Evolutionary conservation across 64 coral and sea anemone species (phyloP).

Genomic region (Dendrophyllia cribrosa): DNA sequence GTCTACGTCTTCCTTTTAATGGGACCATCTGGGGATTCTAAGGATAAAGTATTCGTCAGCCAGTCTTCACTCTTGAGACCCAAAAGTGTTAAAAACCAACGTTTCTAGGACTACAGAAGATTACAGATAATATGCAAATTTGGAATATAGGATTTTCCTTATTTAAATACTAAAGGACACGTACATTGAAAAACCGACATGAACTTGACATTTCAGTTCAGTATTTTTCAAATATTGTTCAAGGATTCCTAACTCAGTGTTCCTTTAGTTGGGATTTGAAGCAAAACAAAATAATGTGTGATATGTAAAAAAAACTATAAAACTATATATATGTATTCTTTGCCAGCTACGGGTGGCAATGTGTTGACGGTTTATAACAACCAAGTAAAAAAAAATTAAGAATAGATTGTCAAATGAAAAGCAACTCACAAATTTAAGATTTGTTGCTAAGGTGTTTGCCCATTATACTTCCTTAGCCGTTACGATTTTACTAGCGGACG

Average conservation of each 20-base stretch:
- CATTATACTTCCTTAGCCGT: no score
- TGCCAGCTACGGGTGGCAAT: not conserved
- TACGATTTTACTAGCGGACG: no score
- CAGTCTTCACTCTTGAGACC: not conserved
- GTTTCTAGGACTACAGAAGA: not conserved
- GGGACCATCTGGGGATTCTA: not conserved
- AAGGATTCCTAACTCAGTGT: no score
- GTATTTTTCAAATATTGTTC: no score
- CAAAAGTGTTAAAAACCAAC: not conserved
- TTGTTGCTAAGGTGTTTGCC: no score
- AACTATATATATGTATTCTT: not conserved
- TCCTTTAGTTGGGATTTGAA: not conserved
- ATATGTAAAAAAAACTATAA: not conserved
- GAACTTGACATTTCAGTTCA: not conserved
- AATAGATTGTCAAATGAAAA: not conserved
- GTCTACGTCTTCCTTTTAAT: no score
- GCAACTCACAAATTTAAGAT: not conserved
- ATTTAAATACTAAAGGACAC: not conserved
- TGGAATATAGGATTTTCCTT: not conserved
- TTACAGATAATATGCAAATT: conserved; percentile 19
- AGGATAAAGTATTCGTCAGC: not conserved
- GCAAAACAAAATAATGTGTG: no score
- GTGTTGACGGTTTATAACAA: not conserved
- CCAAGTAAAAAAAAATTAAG: not conserved
- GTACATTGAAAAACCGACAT: not conserved